Evolutionary conservation across 2,888 invertebrate genomes (phyloP).

Genomic region (Perithous albicinctus): DNA sequence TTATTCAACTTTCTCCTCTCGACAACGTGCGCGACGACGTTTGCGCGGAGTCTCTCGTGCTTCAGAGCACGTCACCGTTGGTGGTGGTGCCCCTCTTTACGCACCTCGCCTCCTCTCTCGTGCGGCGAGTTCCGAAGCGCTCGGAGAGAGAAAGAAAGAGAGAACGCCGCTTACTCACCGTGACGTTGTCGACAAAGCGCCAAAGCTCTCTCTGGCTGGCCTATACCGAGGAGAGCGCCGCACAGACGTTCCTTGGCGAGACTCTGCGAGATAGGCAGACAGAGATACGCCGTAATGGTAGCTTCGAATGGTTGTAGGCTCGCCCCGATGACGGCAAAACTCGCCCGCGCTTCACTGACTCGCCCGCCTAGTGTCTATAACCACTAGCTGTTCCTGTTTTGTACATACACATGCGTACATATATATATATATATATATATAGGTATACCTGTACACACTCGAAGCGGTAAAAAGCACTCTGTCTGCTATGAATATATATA

Average conservation of each 20-base stretch:
- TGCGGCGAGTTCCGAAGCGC: not conserved
- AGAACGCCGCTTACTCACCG: conserved; percentile 53
- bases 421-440: not conserved
- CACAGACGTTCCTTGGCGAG: conserved; percentile 61
- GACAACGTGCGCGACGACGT: conserved; percentile 34
- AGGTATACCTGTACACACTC: not conserved
- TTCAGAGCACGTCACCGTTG: conserved; percentile 17
- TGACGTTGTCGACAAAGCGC: conserved; percentile 61
- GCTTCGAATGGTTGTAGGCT: conserved; percentile 48
- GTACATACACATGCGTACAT: not conserved
- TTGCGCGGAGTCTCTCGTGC: not conserved
- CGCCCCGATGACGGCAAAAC: conserved; percentile 50
- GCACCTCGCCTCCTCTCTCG: conserved; percentile 11
- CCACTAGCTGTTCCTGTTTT: not conserved
- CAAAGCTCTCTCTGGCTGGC: conserved; percentile 34
- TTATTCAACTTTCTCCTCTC: conserved; percentile 78
- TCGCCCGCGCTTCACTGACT: conserved; percentile 38
- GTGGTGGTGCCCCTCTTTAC: conserved; percentile 29
- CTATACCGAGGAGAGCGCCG: conserved; percentile 68
- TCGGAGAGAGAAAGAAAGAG: no score
- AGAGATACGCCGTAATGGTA: conserved; percentile 58
- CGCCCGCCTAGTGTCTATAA: conserved; percentile 29
- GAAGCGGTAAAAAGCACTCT: conserved; percentile 1
- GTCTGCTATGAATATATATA: no score
- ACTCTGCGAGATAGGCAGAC: conserved; percentile 60